phyloP scores from a whole-genome alignment of 1,140 invertebrate genomes.

The Coenobita brevimanus region DNA sequence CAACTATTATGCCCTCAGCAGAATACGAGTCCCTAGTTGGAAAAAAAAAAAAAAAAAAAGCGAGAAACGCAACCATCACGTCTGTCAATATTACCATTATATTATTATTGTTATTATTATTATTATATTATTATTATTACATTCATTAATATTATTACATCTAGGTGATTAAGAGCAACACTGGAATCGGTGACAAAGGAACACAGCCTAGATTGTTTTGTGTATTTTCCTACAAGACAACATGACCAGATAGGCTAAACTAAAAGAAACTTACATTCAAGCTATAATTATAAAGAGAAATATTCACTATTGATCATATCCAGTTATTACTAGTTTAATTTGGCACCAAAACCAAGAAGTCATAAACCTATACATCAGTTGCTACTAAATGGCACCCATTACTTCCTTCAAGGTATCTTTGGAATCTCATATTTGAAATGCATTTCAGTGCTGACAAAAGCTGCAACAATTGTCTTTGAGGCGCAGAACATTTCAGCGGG shows the following conservation, averaged over 20 bases:
- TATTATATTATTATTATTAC: not conserved
- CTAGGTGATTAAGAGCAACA: constrained; percentile 56
- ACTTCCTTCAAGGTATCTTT: constrained; percentile 50
- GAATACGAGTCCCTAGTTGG: constrained; percentile 34
- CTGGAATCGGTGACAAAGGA: constrained; percentile 56
- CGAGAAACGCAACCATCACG: constrained; percentile 38
- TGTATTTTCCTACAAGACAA: constrained; percentile 59
- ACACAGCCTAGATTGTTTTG: constrained; percentile 58
- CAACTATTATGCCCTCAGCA: constrained; percentile 58
- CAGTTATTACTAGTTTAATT: constrained; percentile 57
- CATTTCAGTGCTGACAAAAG: constrained; percentile 52
- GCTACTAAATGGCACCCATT: constrained; percentile 49
- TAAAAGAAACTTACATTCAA: constrained; percentile 47
- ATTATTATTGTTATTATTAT: too few species aligned
- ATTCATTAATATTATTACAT: constrained; percentile 29
- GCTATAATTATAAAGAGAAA: constrained; percentile 49
- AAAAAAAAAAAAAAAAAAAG: not conserved
- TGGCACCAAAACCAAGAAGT: constrained; percentile 61
- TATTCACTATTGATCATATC: constrained; percentile 49
- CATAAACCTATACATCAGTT: constrained; percentile 43
- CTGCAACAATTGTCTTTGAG: constrained; percentile 44
- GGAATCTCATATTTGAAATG: constrained; percentile 57
- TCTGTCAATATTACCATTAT: too few species aligned
- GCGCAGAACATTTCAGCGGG: constrained; percentile 22
- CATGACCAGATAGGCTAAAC: constrained; percentile 59